A percentile compares a stretch with the other conserved stretches of the same genome.
phyloP scores from a whole-genome alignment of 2,113 vertebrate genomes.

The Oenanthe melanoleuca region DNA sequence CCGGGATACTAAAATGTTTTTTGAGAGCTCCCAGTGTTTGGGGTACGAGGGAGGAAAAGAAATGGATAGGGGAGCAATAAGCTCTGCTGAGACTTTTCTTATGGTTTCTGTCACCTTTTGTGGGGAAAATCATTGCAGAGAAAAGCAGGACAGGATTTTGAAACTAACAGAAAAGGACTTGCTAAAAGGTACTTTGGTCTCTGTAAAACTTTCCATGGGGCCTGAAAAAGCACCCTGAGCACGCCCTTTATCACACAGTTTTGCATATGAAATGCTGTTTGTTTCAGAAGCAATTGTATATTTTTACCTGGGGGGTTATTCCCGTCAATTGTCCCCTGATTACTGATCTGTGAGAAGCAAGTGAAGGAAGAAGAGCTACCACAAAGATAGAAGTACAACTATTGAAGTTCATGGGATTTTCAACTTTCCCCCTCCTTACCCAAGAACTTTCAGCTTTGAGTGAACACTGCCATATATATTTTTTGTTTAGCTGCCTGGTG shows the following conservation, averaged over 20 bases:
- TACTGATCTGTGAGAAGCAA: not conserved
- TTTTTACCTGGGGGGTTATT: slow-evolving; percentile 20
- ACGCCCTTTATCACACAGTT: not conserved
- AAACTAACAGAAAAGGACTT: not conserved
- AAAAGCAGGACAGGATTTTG: not conserved
- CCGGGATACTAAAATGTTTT: slow-evolving; percentile 10
- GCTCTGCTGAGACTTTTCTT: not conserved
- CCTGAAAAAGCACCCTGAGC: slow-evolving; percentile 24
- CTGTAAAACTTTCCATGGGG: not conserved
- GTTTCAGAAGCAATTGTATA: not conserved
- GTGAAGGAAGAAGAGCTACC: not conserved
- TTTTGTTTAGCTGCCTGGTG: not conserved
- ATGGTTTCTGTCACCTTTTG: not conserved
- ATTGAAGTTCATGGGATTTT: not conserved
- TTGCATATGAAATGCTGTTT: slow-evolving; percentile 14
- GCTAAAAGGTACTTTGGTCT: slow-evolving; percentile 1
- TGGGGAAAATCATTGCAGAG: not conserved
- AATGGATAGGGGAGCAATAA: not conserved
- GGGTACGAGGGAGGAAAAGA: not conserved
- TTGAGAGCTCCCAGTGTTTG: not conserved
- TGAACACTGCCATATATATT: not conserved
- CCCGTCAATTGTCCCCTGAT: not conserved
- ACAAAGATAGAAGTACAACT: not conserved
- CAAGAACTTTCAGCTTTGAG: not conserved
- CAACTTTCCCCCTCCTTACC: not conserved